Percentiles rank a stretch among this genome's conserved stretches.
phyloP scores from a whole-genome alignment of 2,113 vertebrate genomes.

The Gasterosteus aculeatus region DNA sequence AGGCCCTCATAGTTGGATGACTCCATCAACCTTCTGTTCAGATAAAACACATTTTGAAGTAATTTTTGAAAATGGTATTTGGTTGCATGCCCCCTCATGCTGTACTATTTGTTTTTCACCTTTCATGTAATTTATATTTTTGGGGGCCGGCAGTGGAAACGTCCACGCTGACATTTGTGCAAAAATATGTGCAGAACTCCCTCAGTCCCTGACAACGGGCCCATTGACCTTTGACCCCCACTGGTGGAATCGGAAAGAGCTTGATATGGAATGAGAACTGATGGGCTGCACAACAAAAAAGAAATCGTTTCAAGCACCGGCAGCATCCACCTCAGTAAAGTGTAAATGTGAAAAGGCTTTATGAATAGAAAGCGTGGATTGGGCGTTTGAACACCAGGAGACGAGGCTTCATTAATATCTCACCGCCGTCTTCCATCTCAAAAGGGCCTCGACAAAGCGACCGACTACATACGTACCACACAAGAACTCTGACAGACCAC shows the following conservation, averaged over 20 bases:
- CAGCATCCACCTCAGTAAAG: conserved; percentile 48
- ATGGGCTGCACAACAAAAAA: conserved; percentile 25
- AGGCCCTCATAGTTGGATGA: neutral
- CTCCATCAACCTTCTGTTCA: neutral
- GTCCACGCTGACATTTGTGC: too few relatives aligned
- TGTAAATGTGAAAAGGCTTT: conserved; percentile 43
- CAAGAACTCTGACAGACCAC: conserved; percentile 48
- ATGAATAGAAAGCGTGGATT: conserved; percentile 12
- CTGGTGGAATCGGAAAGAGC: conserved; percentile 58
- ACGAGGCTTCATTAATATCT: conserved; percentile 44
- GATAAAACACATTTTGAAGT: too few relatives aligned
- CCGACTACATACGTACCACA: conserved; percentile 57
- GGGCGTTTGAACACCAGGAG: conserved; percentile 20
- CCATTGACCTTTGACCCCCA: neutral
- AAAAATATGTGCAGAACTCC: too few relatives aligned
- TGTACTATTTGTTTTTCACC: too few relatives aligned
- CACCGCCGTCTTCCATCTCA: conserved; percentile 53
- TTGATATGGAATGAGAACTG: conserved; percentile 46
- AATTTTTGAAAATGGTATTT: too few relatives aligned
- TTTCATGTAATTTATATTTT: too few relatives aligned
- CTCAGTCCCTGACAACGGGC: too few relatives aligned
- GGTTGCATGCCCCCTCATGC: too few relatives aligned
- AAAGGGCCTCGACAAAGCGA: conserved; percentile 57
- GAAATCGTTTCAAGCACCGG: conserved; percentile 64
- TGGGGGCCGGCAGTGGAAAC: too few relatives aligned